Base-by-base conservation (phyloP, 2,113 vertebrate genomes). In the Chionis minor region DNA sequence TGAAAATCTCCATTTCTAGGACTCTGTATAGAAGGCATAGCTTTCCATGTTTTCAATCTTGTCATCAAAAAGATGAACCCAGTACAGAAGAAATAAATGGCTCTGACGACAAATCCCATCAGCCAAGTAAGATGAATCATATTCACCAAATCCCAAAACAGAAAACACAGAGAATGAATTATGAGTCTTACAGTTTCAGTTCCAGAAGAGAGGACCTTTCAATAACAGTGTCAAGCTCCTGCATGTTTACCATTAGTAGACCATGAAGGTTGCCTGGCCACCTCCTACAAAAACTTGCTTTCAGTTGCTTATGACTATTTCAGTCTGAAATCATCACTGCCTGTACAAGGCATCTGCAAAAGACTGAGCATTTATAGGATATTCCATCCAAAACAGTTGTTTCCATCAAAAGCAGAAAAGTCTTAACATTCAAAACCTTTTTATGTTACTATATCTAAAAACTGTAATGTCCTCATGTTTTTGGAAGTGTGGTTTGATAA, bases 31-130 rank as follows among this genome's bases (percentile, higher is more conserved):
- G 49, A 73, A 86, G 58, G 45, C 45, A 49, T 3, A 42, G 22
- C 10, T 86, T 86, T 58, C 32, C 47, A 16, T 20, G 7, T 85
- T 90, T 75, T 74, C 81, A 87, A 82, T 44, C 6, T 82, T 67
- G 28, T 52, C 45, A 74, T 74, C 1, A 0, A 82, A 79, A 81
- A 56, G 78, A 79, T 18, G 30, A 33, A 72, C 18, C 16, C 28
- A 30, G 61, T 8, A 78, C 10, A 81, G 55, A 84, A 81, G 55
- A 84, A 81, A 74, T 42, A 62, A 3, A 67, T 17, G 12, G 15
- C 47, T 78, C 69, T 78, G 72, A 67, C 2, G 4, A 82, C 28
- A 62, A 45, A 27, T 32, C 19, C 19, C 0, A 0, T 45, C 65
- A 87, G 69, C n/a, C 22, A 28, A 93, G 79, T 1, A 56, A 16